Evolutionary conservation across 2,113 vertebrate genomes (phyloP).

Genomic region (Mustela nigripes): DNA sequence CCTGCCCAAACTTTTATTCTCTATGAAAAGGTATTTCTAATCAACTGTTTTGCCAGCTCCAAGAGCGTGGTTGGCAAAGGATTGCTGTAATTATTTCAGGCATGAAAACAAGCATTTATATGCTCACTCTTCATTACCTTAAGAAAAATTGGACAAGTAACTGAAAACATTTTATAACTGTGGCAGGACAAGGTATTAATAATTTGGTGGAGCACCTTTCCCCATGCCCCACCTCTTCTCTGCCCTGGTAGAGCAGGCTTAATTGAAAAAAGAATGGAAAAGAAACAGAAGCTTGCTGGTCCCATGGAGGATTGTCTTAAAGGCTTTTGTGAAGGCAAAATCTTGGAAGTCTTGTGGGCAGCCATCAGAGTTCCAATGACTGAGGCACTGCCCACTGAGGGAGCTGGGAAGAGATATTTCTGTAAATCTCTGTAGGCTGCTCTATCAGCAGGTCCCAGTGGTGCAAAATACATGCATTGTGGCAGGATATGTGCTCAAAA

Average conservation of each 20-base stretch:
- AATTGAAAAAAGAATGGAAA: neutral
- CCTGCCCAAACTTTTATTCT: slow-evolving; percentile 11
- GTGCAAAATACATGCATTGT: fast-evolving
- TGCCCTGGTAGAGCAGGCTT: neutral
- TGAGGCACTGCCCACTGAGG: neutral
- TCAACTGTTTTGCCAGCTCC: neutral
- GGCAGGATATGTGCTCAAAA: neutral
- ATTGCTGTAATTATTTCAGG: slow-evolving; percentile 63
- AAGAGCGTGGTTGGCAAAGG: slow-evolving; percentile 6
- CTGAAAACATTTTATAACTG: slow-evolving; percentile 45
- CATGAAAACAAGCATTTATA: slow-evolving; percentile 44
- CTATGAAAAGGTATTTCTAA: slow-evolving; percentile 44
- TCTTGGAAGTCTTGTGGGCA: neutral
- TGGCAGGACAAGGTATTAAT: neutral
- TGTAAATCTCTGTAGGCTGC: neutral
- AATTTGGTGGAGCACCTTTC: slow-evolving; percentile 28
- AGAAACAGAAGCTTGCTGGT: neutral
- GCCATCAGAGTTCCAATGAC: neutral
- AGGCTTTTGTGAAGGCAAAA: neutral
- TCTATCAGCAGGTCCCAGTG: neutral
- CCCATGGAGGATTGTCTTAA: neutral
- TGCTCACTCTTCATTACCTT: slow-evolving; percentile 30
- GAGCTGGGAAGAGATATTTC: neutral
- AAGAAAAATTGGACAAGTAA: slow-evolving; percentile 47
- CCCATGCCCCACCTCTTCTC: neutral